Conservation (phyloP, 2,888 invertebrate genomes). For the Andrena dorsata region DNA sequence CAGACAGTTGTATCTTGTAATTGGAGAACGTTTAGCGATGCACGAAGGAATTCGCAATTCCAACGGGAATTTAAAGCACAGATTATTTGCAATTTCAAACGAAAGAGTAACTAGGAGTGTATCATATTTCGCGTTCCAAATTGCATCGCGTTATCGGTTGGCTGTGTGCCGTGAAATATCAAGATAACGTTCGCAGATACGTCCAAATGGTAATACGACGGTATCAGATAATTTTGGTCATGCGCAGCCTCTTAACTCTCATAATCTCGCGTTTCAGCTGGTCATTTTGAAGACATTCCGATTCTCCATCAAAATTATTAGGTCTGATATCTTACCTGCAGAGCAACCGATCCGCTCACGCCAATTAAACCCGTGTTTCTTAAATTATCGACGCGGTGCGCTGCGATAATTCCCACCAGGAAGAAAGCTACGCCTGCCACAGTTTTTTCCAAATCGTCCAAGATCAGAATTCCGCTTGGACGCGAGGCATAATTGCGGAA, state of each 20-base stretch:
- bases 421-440: no score
- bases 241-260: conserved; percentile 17
- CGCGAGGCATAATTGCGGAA: not conserved
- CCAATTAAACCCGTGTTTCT: no score
- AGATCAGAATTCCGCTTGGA: not conserved
- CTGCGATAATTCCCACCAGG: no score
- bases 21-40: not conserved
- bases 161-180: conserved; percentile 50
- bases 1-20: not conserved
- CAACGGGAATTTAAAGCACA: conserved; percentile 16
- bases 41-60: not conserved
- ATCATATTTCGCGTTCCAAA: conserved; percentile 54
- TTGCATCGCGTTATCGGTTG: conserved; percentile 62
- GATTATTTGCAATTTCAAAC: conserved; percentile 16
- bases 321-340: no score
- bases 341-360: no score
- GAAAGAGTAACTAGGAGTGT: conserved; percentile 23
- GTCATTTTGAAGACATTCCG: not conserved
- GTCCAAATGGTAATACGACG: conserved; percentile 19
- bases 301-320: not conserved
- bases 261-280: conserved; percentile 1
- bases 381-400: no score
- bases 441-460: no score
- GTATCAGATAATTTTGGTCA: conserved; percentile 42
- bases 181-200: conserved; percentile 43